A percentile compares a stretch with the other conserved stretches of the same genome.
phyloP scores from a whole-genome alignment of 1,140 invertebrate species.

The Lethrus apterus region DNA sequence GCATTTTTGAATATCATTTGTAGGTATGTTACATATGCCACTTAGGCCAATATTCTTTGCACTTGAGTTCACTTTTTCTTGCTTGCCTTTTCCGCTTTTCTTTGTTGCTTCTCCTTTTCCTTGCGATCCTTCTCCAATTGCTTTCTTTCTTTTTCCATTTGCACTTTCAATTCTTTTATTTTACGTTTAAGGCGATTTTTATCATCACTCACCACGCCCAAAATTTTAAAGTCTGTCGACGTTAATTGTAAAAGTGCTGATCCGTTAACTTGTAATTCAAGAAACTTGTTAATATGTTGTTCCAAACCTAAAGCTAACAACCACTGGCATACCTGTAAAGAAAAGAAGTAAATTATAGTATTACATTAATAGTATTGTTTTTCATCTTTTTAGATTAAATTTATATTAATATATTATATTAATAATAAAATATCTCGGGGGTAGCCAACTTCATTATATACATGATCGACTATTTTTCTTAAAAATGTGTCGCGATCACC shows the following conservation, averaged over 20 bases:
- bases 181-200: slow-evolving; percentile 79
- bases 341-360: no score
- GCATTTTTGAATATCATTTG: no score
- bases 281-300: slow-evolving; percentile 74
- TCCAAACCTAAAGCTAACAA: slow-evolving; percentile 72
- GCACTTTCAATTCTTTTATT: slow-evolving; percentile 75
- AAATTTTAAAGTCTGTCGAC: slow-evolving; percentile 78
- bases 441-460: no score
- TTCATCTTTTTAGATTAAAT: not conserved
- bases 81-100: slow-evolving; percentile 65
- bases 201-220: slow-evolving; percentile 73
- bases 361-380: not conserved
- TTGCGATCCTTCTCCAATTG: slow-evolving; percentile 66
- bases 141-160: slow-evolving; percentile 72
- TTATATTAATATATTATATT: not conserved
- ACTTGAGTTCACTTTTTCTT: slow-evolving; percentile 56
- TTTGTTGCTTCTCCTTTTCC: slow-evolving; percentile 64
- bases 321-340: slow-evolving; percentile 78
- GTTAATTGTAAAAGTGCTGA: slow-evolving; percentile 72
- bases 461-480: no score
- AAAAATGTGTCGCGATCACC: no score
- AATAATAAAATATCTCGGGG: no score
- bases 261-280: slow-evolving; percentile 78
- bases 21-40: no score
- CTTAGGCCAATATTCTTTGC: no score